phyloP scores from a whole-genome alignment of 92 coral and sea anemone genomes.

The Siderastrea radians region DNA sequence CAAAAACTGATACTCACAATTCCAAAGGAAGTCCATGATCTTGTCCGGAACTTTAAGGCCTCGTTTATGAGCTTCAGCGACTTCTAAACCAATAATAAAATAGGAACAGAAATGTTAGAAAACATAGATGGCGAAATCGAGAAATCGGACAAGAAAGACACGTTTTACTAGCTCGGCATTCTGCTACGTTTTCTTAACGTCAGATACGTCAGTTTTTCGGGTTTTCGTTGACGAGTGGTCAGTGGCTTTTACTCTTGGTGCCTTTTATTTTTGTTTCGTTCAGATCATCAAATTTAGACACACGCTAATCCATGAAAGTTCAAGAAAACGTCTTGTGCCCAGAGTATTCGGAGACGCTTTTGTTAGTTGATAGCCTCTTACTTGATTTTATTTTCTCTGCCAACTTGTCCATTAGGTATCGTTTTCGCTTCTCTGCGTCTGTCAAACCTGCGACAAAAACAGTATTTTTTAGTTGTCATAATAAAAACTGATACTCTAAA shows the following conservation, averaged over 20 bases:
- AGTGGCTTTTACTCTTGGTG: no score
- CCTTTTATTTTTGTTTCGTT: no score
- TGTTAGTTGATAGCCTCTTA: background rate
- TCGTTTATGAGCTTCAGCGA: conserved; percentile 33
- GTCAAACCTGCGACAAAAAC: conserved; percentile 25
- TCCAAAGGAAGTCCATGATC: conserved; percentile 32
- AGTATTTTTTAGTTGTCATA: background rate
- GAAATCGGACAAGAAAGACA: background rate
- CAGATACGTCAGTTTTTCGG: no score
- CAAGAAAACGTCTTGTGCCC: background rate
- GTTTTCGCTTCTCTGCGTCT: conserved; percentile 12
- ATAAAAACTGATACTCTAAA: no score
- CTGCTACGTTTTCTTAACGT: background rate
- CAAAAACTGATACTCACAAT: conserved; percentile 20
- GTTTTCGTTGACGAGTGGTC: no score
- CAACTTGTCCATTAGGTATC: conserved; percentile 33
- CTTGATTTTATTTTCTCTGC: conserved; percentile 43
- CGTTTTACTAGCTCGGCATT: background rate
- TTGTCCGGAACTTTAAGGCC: conserved; percentile 40
- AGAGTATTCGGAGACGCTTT: background rate
- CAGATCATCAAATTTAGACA: background rate
- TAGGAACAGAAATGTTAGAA: background rate
- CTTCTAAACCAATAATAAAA: conserved; percentile 11
- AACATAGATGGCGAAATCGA: background rate
- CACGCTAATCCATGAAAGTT: background rate